Conservation (phyloP, 1,140 invertebrate genomes). For the Megalopta genalis region DNA sequence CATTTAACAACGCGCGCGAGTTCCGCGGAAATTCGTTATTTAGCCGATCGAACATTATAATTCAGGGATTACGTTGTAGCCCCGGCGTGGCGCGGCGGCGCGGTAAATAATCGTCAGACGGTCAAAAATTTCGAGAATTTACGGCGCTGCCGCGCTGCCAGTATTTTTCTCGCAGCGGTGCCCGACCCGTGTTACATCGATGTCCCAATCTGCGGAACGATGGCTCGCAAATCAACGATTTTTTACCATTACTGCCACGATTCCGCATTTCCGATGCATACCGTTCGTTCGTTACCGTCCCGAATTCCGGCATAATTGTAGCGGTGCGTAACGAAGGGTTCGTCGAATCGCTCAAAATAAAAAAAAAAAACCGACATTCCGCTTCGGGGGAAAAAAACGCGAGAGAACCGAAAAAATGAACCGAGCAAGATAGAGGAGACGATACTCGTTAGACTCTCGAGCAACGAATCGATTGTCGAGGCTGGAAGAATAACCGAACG, state of each 20-base stretch:
- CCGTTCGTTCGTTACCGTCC: slow-evolving; percentile 7
- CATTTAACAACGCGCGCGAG: neutral
- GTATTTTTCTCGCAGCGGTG: neutral
- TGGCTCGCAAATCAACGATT: slow-evolving; percentile 46
- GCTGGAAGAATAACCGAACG: no score
- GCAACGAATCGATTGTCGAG: no score
- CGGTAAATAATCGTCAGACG: slow-evolving; percentile 22
- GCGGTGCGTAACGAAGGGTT: neutral
- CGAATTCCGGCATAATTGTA: slow-evolving; percentile 22
- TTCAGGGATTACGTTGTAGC: slow-evolving; percentile 10
- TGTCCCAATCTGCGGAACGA: slow-evolving; percentile 32
- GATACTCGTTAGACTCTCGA: no score
- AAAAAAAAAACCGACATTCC: neutral
- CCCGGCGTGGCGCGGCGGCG: no score
- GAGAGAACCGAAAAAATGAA: no score
- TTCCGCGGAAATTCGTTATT: slow-evolving; percentile 9
- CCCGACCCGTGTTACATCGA: neutral
- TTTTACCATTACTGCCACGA: slow-evolving; percentile 10
- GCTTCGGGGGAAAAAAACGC: neutral
- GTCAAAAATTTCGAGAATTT: slow-evolving; percentile 34
- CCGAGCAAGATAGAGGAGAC: no score
- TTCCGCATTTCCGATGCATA: neutral
- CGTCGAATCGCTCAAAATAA: neutral
- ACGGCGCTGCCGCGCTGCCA: neutral
- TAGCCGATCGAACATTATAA: slow-evolving; percentile 8